These are phyloP conservation scores for Molossus molossus DNA, from an alignment of 2,797 vertebrate species.

Conservation along the genomic window DNA sequence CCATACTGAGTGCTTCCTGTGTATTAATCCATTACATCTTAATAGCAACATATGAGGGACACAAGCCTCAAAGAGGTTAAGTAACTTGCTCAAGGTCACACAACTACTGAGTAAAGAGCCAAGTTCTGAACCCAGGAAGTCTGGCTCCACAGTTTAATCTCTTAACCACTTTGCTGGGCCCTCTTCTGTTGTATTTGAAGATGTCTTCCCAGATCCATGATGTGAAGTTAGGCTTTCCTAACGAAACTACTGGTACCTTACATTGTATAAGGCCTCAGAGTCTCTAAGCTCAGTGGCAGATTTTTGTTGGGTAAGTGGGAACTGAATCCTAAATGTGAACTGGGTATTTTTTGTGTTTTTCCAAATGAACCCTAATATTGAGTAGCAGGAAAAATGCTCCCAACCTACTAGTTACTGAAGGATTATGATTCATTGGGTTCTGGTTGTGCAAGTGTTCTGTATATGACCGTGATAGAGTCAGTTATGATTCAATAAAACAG, in stretches of 20 bases:
- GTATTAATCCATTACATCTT: neutral
- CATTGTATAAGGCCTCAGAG: neutral
- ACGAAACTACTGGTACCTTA: neutral
- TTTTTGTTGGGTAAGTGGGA: constrained; percentile 28
- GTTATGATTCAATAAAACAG: neutral
- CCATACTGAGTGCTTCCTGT: neutral
- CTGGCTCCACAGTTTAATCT: constrained; percentile 1
- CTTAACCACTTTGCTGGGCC: neutral
- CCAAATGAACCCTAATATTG: constrained; percentile 38
- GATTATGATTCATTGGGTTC: neutral
- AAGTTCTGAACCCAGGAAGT: neutral
- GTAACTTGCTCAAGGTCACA: neutral
- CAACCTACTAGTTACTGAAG: constrained; percentile 2
- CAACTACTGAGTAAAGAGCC: neutral
- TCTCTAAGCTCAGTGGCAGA: neutral
- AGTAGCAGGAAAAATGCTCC: constrained; percentile 7
- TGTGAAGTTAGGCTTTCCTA: constrained; percentile 7
- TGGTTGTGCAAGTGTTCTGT: constrained; percentile 1
- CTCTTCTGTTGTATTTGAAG: neutral
- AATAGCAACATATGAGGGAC: neutral
- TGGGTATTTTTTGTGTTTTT: neutral
- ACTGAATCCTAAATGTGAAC: constrained; percentile 23
- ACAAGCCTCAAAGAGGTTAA: neutral
- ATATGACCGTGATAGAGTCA: neutral
- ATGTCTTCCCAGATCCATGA: neutral